Base-by-base conservation (phyloP, 2,888 invertebrate species). In the Idaea dimidiata region DNA sequence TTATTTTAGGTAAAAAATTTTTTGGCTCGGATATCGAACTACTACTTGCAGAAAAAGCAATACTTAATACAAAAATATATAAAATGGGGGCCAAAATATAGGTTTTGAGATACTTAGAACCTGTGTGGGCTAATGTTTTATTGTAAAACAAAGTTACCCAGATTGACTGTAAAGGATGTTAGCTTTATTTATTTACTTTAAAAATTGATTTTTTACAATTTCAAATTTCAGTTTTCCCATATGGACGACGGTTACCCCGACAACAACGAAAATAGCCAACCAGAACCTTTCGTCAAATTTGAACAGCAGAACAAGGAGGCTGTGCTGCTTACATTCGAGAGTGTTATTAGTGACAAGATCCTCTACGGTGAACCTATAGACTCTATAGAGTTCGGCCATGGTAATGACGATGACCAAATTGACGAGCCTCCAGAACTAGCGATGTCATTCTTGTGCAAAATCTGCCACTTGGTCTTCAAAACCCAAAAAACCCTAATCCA, bases 391-490 rank as follows among this genome's bases (percentile, higher is more conserved):
- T 2, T 10, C 10, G 43, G 10, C 3, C 10, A 10, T 5, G 24
- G 24, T 24, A 24, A 24, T 43, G 43, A 43, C 43, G 14, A 32
- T 3, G 32, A 43, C 8, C 64, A 60, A 1, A 33, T 59, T 3
- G 58, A 64, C 3, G 60, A 72, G 0, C 58, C 72, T 1, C 16
- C 64, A 0, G 43, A 70, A 24, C 64, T 68, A 0, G 60, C 73
- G 0, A 63, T 72, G 0, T 73, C 73, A 0, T 82, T 67, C 18
- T 76, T 87, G 43, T 91, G 91, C 68, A 86, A 89, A 74, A 76
- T 91, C 1, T 92, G 92, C 69, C 91, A 91, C 75, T 76, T 90
- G 72, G 85, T 90, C 64, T 92, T 92, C 70, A 84, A 86, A 71
- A 80, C 84, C 0, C 73, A 77, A 0, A 88, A 83, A 79, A 89